phyloP scores from a whole-genome alignment of 2,797 vertebrate species.

The Clarias pachynema region DNA sequence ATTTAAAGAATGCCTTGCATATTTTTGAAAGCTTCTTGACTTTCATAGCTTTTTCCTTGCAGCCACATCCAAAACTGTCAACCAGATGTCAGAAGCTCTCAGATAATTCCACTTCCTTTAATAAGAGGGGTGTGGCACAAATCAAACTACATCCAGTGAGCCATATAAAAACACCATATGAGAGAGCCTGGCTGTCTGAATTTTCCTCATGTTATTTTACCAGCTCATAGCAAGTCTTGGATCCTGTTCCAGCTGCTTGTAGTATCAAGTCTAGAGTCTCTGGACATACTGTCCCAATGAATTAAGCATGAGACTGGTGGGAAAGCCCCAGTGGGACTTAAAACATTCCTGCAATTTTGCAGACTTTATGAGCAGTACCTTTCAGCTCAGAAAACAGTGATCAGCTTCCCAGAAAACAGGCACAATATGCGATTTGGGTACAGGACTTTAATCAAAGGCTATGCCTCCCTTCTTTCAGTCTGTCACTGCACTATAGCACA shows the following conservation, averaged over 20 bases:
- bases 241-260: constrained; percentile 45
- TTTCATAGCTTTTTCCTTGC: constrained; percentile 57
- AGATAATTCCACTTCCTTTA: constrained; percentile 43
- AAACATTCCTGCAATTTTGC: constrained; percentile 57
- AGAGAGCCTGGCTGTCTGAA: constrained; percentile 35
- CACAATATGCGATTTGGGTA: background rate
- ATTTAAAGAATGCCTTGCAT: constrained; percentile 57
- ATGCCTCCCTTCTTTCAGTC: background rate
- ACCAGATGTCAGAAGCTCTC: constrained; percentile 54
- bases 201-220: constrained; percentile 48
- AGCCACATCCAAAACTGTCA: constrained; percentile 47
- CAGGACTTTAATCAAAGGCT: background rate
- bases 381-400: constrained; percentile 21
- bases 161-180: constrained; percentile 44
- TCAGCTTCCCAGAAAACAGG: constrained; percentile 28
- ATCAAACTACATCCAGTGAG: constrained; percentile 41
- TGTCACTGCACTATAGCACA: background rate
- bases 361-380: constrained; percentile 42
- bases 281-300: constrained; percentile 48
- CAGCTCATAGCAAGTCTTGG: constrained; percentile 33
- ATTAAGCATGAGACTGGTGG: constrained; percentile 56
- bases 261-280: constrained; percentile 41
- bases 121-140: constrained; percentile 39
- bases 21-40: constrained; percentile 56
- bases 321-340: constrained; percentile 54